Percentiles rank a stretch among this genome's conserved stretches.
phyloP scores from a whole-genome alignment of 2,797 vertebrate species.

The Hapalemur alaotrensis region DNA sequence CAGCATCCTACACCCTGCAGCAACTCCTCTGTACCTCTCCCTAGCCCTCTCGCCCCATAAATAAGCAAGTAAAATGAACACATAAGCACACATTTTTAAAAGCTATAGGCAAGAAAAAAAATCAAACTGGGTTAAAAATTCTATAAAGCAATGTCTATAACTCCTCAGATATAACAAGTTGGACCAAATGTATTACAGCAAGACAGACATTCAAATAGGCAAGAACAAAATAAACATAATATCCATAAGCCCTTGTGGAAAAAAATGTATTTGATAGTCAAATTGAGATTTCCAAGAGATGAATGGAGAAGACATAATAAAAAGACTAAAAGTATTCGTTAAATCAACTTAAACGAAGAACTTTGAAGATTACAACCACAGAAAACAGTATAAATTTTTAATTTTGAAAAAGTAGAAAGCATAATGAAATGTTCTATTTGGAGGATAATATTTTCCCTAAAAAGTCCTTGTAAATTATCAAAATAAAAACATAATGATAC shows the following conservation, averaged over 20 bases:
- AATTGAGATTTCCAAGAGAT: neutral
- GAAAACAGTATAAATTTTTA: conserved; percentile 1
- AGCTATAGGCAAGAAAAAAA: neutral
- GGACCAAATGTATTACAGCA: neutral
- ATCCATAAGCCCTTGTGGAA: neutral
- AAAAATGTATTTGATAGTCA: neutral
- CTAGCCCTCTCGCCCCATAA: neutral
- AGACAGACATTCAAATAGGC: neutral
- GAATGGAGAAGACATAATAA: neutral
- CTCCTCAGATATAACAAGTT: neutral
- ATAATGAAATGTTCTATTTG: conserved; percentile 1
- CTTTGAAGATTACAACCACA: neutral
- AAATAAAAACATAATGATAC: conserved; percentile 23
- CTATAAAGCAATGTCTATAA: neutral
- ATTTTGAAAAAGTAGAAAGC: conserved; percentile 2
- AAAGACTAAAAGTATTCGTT: neutral
- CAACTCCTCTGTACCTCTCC: neutral
- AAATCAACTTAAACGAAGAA: conserved; percentile 17
- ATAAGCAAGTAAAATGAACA: neutral
- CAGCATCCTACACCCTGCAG: neutral
- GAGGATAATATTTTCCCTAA: neutral
- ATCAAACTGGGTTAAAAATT: neutral
- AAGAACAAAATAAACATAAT: neutral
- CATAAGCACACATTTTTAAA: neutral
- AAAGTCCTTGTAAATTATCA: conserved; percentile 17